phyloP scores from a whole-genome alignment of 2,797 vertebrate species.

The Poliocrania exsul region DNA sequence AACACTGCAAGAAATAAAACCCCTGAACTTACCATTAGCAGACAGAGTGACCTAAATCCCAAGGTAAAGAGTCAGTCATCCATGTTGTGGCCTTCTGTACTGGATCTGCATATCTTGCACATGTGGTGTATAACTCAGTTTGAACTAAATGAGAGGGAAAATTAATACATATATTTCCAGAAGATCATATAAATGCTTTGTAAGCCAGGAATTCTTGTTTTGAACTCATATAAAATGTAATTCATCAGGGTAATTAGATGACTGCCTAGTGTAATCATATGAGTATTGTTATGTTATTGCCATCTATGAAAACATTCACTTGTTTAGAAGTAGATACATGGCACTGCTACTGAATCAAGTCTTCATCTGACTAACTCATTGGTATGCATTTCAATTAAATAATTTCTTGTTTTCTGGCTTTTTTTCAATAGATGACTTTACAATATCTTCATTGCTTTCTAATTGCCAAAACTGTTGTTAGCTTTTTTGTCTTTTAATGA shows the following conservation, averaged over 20 bases:
- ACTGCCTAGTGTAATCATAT: neutral
- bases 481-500: neutral
- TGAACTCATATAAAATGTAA: neutral
- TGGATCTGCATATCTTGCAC: neutral
- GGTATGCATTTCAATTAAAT: neutral
- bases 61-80: neutral
- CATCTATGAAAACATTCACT: neutral
- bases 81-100: neutral
- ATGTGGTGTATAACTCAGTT: rapidly evolving
- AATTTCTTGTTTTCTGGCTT: neutral
- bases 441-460: neutral
- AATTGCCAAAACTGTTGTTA: neutral
- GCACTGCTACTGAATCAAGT: neutral
- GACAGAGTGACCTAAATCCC: neutral
- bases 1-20: neutral
- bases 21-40: neutral
- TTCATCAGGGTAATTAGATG: neutral
- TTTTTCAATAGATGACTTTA: neutral
- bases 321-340: neutral
- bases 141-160: neutral
- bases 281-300: neutral
- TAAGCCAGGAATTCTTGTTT: neutral
- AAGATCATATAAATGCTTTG: neutral
- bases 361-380: neutral
- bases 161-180: neutral